A percentile compares a stretch with the other conserved stretches of the same genome.
Conservation (phyloP, 2,797 vertebrate species). For the Rhabdomys pumilio region DNA sequence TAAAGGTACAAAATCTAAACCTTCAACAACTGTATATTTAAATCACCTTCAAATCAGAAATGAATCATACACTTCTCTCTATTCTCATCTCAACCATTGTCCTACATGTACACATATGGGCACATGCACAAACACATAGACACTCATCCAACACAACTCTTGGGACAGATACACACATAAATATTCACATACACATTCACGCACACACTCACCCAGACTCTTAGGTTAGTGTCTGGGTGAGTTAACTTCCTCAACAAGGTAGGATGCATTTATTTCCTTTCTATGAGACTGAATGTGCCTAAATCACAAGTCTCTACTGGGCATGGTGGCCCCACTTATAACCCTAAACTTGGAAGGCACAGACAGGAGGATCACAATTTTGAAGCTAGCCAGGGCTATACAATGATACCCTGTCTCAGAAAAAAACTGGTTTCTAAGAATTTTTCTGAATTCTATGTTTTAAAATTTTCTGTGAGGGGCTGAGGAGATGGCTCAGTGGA, state of each 20-base stretch:
- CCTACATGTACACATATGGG: background rate
- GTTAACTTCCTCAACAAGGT: background rate
- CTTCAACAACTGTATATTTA: constrained; percentile 8
- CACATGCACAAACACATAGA: background rate
- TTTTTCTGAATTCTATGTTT: background rate
- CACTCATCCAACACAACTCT: background rate
- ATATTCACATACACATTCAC: background rate
- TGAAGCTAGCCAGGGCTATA: background rate
- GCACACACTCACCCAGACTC: background rate
- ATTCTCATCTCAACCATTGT: background rate
- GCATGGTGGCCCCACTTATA: background rate
- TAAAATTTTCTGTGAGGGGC: background rate
- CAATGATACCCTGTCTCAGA: background rate
- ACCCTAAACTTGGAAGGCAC: background rate
- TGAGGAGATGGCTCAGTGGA: background rate
- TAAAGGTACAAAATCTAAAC: background rate
- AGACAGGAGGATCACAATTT: background rate
- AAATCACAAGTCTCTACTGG: constrained; percentile 36
- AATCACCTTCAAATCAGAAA: constrained; percentile 11
- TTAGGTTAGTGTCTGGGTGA: background rate
- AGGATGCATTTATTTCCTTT: constrained; percentile 14
- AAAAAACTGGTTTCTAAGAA: background rate
- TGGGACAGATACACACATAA: background rate
- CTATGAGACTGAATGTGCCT: background rate
- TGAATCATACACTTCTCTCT: background rate